Evolutionary conservation across 1,140 invertebrate species (phyloP), one percentile per base, ranked within the genome.

Genomic region (Drosophila pseudoananassae): DNA sequence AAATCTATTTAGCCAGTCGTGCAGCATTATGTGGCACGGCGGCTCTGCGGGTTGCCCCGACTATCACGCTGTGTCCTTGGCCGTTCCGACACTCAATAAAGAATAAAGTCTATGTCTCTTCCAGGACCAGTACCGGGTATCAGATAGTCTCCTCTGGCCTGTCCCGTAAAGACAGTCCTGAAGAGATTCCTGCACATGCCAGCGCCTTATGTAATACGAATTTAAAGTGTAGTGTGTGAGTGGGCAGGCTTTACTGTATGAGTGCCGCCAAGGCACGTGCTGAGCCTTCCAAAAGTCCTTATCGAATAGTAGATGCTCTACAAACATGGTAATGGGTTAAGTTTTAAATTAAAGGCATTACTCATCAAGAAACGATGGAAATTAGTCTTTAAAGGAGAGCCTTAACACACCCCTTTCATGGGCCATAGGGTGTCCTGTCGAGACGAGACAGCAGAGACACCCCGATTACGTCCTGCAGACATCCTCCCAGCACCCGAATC

Each of bases 181-280:
- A 27, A 7, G 33, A 36, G 33, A 36, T 10, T 36, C 10, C 33
- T 10, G 10, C 33, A n/a, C 4, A 36, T n/a, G 23, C 57, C 23
- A 50, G 25, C 49, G 23, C 38, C 29, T 60, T 80, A 66, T 71
- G 47, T 72, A 80, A 80, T 51, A 49, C 15, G 43, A 60, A 20
- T 43, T 50, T 31, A 33, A 15, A 43, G 25, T 27, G 6, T 7
- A 27, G 25, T 5, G 25, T 27, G 25, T 27, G 25, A 7, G 25
- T 27, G 6, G 6, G 25, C 25, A 27, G 25, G 4, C 12, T 43
- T 15, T 6, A 12, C 2, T 33, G 7, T 15, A 17, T n/a, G 14
- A 29, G 23, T 56, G 46, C 17, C 17, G 23, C 59, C 47, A 6
- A 9, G 70, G 63, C 77, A 79, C 76, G 77, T 79, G 77, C 76